These are phyloP conservation scores for Pangasius larnaudii DNA, from an alignment of 2,797 vertebrate species.

Conservation along the genomic window DNA sequence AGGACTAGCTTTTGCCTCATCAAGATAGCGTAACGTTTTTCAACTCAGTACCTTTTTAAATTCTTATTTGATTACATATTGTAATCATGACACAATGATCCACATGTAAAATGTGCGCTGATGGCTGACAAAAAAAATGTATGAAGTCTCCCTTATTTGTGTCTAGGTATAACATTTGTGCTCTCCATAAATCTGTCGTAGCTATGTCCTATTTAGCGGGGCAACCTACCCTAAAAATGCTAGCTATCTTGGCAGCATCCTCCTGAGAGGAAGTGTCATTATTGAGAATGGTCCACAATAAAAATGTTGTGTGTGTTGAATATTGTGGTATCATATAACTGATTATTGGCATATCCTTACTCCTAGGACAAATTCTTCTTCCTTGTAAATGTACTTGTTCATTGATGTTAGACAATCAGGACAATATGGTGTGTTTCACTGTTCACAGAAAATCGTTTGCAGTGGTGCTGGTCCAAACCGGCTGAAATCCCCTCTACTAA, in stretches of 20 bases:
- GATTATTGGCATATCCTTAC: not conserved
- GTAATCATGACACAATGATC: no score
- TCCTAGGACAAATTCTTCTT: not conserved
- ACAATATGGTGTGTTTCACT: not conserved
- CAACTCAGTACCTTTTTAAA: not conserved
- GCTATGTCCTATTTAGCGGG: not conserved
- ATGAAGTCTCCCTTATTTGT: not conserved
- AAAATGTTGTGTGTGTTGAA: not conserved
- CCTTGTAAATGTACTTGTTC: not conserved
- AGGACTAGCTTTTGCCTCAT: not conserved
- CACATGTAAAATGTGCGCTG: not conserved
- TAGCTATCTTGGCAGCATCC: not conserved
- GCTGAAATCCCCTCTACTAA: slow-evolving; percentile 86
- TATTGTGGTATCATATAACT: no score
- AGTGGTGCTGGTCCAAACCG: slow-evolving; percentile 84
- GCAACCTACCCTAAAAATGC: not conserved
- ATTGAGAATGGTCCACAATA: not conserved
- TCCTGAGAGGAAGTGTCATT: not conserved
- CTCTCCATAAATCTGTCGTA: not conserved
- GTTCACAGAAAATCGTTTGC: slow-evolving; percentile 86
- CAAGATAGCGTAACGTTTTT: not conserved
- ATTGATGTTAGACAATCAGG: not conserved
- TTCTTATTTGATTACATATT: not conserved
- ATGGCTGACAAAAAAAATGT: not conserved
- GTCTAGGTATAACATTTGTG: not conserved